Base-by-base conservation (phyloP, 2,797 vertebrate species). In the Thunnus albacares region DNA sequence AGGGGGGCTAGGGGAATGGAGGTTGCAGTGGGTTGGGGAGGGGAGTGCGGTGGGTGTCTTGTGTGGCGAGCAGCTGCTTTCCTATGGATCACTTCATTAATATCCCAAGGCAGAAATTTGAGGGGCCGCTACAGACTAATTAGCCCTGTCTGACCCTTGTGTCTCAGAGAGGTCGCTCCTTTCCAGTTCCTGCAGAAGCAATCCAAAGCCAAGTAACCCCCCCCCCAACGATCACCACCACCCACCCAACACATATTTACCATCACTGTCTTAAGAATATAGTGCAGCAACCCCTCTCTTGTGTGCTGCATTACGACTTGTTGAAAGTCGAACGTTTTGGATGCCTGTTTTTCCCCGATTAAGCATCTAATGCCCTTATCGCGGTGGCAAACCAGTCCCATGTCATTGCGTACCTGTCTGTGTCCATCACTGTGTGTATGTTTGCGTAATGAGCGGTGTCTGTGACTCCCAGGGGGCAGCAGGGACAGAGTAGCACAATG, bases 61-160 rank as follows among this genome's bases (percentile, higher is more conserved):
- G 75, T 68, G 81, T 80, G 78, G 82, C 1, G 81, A 93, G 91
- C 93, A 94, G 93, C 90, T 94, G 94, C 90, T 93, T 93, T 94
- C 90, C 90, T 89, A 80, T 92, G 91, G 94, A 94, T 93, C 88
- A 90, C 92, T 94, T 94, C 91, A 95, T 95, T 95, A 95, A 94
- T 94, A 93, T 93, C 93, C 86, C 83, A 83, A 91, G 90, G 93
- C 92, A 93, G 88, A 93, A 90, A 90, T 92, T 91, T 94, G 93
- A 94, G 93, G 93, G 93, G 92, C 92, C 62, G 84, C 90, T 89
- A 90, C 90, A 91, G 92, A 94, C 93, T 95, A 95, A 96, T 95
- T 96, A 95, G 92, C 94, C 94, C 87, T 77, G 91, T 91, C 93
- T 93, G 93, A 95, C 93, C 94, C 93, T 73, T 17, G 45, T 80